Evolutionary conservation across 2,888 invertebrate species (phyloP), one percentile per base, ranked within the genome.

Genomic region (Xanthia icteritia): DNA sequence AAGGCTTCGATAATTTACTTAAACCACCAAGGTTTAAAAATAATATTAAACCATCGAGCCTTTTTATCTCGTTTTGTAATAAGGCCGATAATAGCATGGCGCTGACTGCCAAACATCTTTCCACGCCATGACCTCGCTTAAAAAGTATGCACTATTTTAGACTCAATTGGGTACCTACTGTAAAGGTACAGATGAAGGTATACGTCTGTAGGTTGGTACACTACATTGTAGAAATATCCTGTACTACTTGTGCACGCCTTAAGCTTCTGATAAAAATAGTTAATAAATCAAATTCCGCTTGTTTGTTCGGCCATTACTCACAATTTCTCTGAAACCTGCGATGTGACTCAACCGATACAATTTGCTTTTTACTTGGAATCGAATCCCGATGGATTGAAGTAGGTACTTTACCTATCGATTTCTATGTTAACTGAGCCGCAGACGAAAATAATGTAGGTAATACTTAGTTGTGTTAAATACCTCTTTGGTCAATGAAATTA

Each of bases 321-420:
- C 54, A 74, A 73, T 83, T 86, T 79, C 87, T 65, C 58, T 65
- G 84, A 86, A 83, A 72, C 39, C 68, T 54, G 71, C 67, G n/a
- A 61, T 84, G 61, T 74, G 84, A 65, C 45, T 68, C 80, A 61
- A 17, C 51, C 71, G 36, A 84, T 65, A 83, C 60, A 58, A 68
- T 51, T 76, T 61, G 68, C 61, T 69, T 71, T 77, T 69, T 74
- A 68, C 87, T 45, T 8, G 64, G 71, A 83, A 86, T 54, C 51
- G 39, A 63, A 61, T 58, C 58, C 42, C 64, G 48, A 36, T 17
- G 42, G 36, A 64, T 71, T 76, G 23, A 48, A 65, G 27, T 58
- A 58, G n/a, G n/a, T 66, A 54, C 17, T 45, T 82, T 70, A 51
- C 23, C 8, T 51, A 73, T 67, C 63, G 61, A 85, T 67, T 65